Base-by-base conservation (phyloP, 1,140 invertebrate species). In the Heliconius himera region DNA sequence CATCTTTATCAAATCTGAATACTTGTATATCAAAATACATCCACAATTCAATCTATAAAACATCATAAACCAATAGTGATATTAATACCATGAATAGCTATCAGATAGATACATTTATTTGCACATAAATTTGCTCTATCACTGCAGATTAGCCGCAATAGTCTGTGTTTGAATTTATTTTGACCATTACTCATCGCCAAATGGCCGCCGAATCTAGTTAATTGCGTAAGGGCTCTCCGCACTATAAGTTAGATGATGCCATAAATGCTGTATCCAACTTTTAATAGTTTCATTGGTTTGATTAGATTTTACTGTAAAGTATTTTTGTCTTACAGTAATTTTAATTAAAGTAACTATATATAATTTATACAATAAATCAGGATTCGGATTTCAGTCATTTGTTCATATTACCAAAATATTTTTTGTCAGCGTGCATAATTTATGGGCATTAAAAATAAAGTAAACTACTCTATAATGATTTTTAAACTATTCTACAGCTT, bases 101-200 rank as follows among this genome's bases (percentile, higher is more conserved):
- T 33, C 54, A 76, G 56, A 76, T 76, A 70, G 49, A 54, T 56
- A 74, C 73, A 74, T 74, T 76, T 76, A 66, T 66, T 66, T 76
- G 74, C 38, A 22, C 74, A 66, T 76, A 76, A 76, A 76, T 76
- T 33, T 70, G 6, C 56, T 41, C 74, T 76, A 76, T 76, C 74
- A 41, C 22, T 51, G 56, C 26, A 76, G 74, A 70, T 76, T 76
- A 76, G 74, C 54, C 56, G 56, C 74, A 76, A 76, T 70, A 70
- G 74, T 76, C 36, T 66, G 74, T 60, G 54, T 76, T 66, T 66
- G 74, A 70, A 76, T 76, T 76, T 76, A 76, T 76, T 76, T 76
- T 22, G 56, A 76, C 29, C 56, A 76, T 76, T 70, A 76, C 33
- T 76, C 74, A 66, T 76, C 9, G 26, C 74, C 56, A 76, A 76